Evolutionary conservation across 1,140 invertebrate species (phyloP), one percentile per base, ranked within the genome.

Genomic region (Lucilia sericata): DNA sequence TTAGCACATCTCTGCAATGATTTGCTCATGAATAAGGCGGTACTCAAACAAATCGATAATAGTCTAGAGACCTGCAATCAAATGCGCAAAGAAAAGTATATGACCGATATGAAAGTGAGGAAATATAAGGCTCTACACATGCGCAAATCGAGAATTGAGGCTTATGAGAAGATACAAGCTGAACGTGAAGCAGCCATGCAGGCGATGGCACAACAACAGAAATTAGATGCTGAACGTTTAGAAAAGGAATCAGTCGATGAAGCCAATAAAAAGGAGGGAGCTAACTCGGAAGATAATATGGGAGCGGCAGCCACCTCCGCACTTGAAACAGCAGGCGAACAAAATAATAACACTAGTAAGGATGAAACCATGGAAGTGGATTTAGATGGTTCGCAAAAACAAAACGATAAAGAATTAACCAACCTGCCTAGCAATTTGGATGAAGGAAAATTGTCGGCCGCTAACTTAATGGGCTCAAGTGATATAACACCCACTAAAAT

Each of bases 1-100:
- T 91, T 99, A 47, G 96, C 96, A 4, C 98, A 96, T 91, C 93
- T 99, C 2, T 98, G 97, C 91, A 97, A 99, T 92, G 97, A 99
- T 92, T 92, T 99, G 86, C 92, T 98, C 75, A 96, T 97, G 91
- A 98, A 98, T 90, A 97, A 98, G 92, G 94, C 96, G 65, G 95
- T 98, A 85, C 93, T 96, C 86, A 92, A 94, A 14, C 96, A 96
- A 91, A 95, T 97, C 76, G 96, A 97, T 85, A 93, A 92, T 30
- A 94, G 95, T 55, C 92, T 96, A 47, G 96, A 96, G 84, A 95
- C 93, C 60, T 94, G 96, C 19, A 94, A 94, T 75, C 95, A 96
- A 87, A 92, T 96, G 76, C 94, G 94, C 84, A 95, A 96, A 86
- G 96, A 97, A 87, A 93, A 96, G 85, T 97, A 96, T 91, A 93